These are phyloP conservation scores for Lampropteryx suffumata DNA, from an alignment of 2,888 invertebrate genomes.

Conservation along the genomic window DNA sequence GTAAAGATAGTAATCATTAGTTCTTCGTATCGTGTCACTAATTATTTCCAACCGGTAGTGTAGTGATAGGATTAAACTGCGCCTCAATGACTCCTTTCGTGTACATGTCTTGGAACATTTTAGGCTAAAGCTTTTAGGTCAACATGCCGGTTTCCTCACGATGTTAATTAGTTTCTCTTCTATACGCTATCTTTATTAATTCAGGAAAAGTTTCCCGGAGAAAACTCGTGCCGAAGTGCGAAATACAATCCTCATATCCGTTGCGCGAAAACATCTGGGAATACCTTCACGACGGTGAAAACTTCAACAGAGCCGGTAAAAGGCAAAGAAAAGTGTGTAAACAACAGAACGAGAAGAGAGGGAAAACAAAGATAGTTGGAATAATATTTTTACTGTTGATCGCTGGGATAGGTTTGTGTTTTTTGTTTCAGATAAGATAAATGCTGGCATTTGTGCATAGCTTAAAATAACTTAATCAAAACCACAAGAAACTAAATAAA, in stretches of 20 bases:
- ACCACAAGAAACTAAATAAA: conserved; percentile 2
- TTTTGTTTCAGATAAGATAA: conserved; percentile 5
- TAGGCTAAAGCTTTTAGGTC: too few species aligned
- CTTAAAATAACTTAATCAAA: conserved; percentile 7
- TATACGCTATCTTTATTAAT: neutral
- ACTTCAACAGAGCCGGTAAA: conserved; percentile 44
- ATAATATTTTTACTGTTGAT: conserved; percentile 44
- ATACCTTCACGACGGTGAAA: conserved; percentile 54
- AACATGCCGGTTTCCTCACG: too few species aligned
- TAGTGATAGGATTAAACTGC: too few species aligned
- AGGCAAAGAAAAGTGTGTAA: conserved; percentile 48
- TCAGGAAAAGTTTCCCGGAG: conserved; percentile 41
- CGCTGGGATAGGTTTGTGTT: conserved; percentile 50
- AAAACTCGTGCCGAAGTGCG: conserved; percentile 55
- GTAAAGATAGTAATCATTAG: too few species aligned
- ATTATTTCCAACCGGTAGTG: too few species aligned
- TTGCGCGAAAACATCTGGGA: conserved; percentile 67
- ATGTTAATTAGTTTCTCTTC: conserved; percentile 14
- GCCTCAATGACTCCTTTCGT: too few species aligned
- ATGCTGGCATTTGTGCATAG: neutral
- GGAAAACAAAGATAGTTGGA: conserved; percentile 44
- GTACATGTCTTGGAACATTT: too few species aligned
- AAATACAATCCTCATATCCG: conserved; percentile 62
- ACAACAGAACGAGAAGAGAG: conserved; percentile 45
- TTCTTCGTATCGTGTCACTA: too few species aligned